A percentile compares a stretch with the other conserved stretches of the same genome.
phyloP scores from a whole-genome alignment of 2,797 vertebrate species.

The Pogoniulus pusillus region DNA sequence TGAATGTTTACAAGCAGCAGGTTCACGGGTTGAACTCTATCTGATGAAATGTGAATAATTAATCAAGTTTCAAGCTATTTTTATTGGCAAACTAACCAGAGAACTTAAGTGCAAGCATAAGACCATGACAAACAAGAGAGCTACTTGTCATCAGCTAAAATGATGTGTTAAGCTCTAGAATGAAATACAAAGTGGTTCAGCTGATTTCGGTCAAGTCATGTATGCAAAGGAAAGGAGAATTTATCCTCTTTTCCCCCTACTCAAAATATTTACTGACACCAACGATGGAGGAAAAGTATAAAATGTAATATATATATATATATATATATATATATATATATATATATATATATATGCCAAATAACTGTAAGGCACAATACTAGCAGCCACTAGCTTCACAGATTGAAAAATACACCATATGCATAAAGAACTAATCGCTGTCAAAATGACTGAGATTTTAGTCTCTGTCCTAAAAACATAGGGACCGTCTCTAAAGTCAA shows the following conservation, averaged over 20 bases:
- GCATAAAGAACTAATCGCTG: slow-evolving; percentile 27
- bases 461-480: slow-evolving; percentile 4
- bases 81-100: not conserved
- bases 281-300: not conserved
- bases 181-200: not conserved
- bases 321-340: too few species aligned
- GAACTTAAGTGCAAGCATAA: not conserved
- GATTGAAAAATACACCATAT: slow-evolving; percentile 35
- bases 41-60: not conserved
- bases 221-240: not conserved
- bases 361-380: not conserved
- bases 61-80: not conserved
- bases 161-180: not conserved
- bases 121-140: not conserved
- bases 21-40: not conserved
- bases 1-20: not conserved
- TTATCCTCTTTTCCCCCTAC: not conserved
- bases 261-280: not conserved
- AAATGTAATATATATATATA: not conserved
- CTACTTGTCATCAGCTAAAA: not conserved
- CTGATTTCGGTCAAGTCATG: not conserved
- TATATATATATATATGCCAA: too few species aligned
- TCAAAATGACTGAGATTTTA: slow-evolving; percentile 49
- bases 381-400: slow-evolving; percentile 40
- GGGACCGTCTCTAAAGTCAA: not conserved